Percentiles rank a stretch among this genome's conserved stretches.
phyloP scores from a whole-genome alignment of 1,140 invertebrate genomes.

The Mizuhopecten yessoensis region DNA sequence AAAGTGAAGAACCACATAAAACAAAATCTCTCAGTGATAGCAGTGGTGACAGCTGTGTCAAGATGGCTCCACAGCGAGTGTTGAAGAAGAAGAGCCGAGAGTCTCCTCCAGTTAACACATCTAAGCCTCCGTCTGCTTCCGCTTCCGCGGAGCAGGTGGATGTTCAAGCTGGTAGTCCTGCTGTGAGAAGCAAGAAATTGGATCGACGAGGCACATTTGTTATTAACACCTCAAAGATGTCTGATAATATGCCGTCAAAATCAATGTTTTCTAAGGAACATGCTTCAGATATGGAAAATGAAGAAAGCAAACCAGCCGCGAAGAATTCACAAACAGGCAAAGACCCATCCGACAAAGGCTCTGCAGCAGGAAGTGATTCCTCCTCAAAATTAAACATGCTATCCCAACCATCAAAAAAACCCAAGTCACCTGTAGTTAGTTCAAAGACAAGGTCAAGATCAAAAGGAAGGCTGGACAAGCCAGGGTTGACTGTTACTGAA shows the following conservation, averaged over 20 bases:
- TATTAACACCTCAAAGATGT: neutral
- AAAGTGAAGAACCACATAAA: neutral
- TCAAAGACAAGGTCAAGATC: neutral
- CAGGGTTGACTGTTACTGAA: neutral
- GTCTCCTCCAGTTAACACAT: neutral
- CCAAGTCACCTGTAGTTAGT: neutral
- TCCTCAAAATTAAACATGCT: neutral
- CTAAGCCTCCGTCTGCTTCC: neutral
- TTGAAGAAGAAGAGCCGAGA: neutral
- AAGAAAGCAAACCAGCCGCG: neutral
- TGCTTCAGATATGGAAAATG: neutral
- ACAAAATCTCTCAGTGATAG: neutral
- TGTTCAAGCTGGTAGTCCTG: neutral
- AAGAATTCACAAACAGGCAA: neutral
- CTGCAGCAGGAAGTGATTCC: neutral
- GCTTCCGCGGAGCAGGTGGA: neutral
- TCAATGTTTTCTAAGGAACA: neutral
- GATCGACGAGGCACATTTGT: slow-evolving; percentile 59
- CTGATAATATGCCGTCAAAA: neutral
- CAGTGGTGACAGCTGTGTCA: neutral
- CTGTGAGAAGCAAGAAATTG: slow-evolving; percentile 1
- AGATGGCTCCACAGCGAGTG: neutral
- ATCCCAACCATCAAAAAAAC: neutral
- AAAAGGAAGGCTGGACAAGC: neutral
- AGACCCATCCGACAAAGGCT: neutral